phyloP scores from a whole-genome alignment of 2,113 vertebrate species.

The Melanerpes formicivorus region DNA sequence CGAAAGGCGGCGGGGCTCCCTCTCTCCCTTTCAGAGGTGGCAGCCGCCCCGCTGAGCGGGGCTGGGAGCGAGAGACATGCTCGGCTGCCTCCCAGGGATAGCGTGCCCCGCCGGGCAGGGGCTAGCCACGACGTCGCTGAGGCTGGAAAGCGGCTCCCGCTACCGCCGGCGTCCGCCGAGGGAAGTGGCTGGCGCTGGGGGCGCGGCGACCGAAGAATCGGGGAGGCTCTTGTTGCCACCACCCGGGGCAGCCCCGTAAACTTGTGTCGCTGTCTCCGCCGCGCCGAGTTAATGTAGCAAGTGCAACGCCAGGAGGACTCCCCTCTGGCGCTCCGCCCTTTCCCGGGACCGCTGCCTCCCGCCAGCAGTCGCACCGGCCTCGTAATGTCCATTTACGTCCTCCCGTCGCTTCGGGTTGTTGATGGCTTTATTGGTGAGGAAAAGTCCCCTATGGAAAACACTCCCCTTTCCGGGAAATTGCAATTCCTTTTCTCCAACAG shows the following conservation, averaged over 20 bases:
- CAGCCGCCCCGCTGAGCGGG: constrained; percentile 25
- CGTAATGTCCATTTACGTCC: constrained; percentile 34
- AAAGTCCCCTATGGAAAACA: neutral
- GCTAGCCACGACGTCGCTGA: neutral
- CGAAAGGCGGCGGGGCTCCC: neutral
- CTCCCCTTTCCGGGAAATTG: neutral
- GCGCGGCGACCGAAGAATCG: neutral
- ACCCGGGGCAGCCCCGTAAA: constrained; percentile 54
- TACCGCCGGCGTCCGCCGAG: neutral
- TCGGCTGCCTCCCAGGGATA: neutral
- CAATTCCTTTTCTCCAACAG: neutral
- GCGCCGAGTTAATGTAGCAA: constrained; percentile 49
- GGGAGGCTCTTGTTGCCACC: neutral
- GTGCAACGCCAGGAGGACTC: neutral
- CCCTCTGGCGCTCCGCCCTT: constrained; percentile 62
- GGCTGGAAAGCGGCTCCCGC: neutral
- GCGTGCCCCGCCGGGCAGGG: neutral
- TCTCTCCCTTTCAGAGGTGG: constrained; percentile 14
- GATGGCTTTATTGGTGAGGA: neutral
- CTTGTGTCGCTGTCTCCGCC: constrained; percentile 56
- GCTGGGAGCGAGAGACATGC: constrained; percentile 47
- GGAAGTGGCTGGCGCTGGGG: neutral
- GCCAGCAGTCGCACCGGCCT: neutral
- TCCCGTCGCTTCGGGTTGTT: neutral
- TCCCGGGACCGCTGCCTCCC: constrained; percentile 46